Base-by-base conservation (phyloP, 2,797 vertebrate genomes). In the Phoxinus dragarum region DNA sequence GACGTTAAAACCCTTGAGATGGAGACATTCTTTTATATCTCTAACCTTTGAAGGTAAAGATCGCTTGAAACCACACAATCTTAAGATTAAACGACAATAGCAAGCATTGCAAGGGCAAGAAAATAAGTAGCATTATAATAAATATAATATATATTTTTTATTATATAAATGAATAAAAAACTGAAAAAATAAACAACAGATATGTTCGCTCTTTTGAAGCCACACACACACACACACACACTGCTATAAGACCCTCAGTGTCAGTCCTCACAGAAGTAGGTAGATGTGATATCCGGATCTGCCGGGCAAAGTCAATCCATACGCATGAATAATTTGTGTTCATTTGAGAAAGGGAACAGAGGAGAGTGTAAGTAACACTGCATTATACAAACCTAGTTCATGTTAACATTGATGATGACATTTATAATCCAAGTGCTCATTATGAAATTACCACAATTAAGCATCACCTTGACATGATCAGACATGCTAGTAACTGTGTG, bases 281-380 rank as follows among this genome's bases (percentile, higher is more conserved):
- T 54, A 64, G 68, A 80, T 44, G n/a, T 49, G 64, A 77, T 49
- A 68, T 72, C 56, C 61, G 38, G 79, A 47, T 87, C 82, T 84
- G 44, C 77, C 7, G 34, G 75, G 36, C 69, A 64, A 79, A 61
- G 76, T 71, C 42, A 89, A 87, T 91, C 89, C 44, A 91, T 91
- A 82, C 47, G 49, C 86, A 90, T 91, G 42, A 91, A 91, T 91
- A 89, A 89, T 91, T 90, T 81, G 84, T 91, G 86, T 83, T 77
- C 14, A 86, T 82, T 59, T 84, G 88, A 89, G 86, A 61, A 59
- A 16, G 56, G 81, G 38, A 54, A 10, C 56, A 54, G 82, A 19
- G 44, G 42, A 81, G 75, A 56, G 52, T 42, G 66, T 59, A 27
- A 56, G 82, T 56, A 85, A 61, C 54, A 38, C 68, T 80, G 68